phyloP scores from a whole-genome alignment of 2,888 invertebrate genomes.

The Alloscopus bannaensis region DNA sequence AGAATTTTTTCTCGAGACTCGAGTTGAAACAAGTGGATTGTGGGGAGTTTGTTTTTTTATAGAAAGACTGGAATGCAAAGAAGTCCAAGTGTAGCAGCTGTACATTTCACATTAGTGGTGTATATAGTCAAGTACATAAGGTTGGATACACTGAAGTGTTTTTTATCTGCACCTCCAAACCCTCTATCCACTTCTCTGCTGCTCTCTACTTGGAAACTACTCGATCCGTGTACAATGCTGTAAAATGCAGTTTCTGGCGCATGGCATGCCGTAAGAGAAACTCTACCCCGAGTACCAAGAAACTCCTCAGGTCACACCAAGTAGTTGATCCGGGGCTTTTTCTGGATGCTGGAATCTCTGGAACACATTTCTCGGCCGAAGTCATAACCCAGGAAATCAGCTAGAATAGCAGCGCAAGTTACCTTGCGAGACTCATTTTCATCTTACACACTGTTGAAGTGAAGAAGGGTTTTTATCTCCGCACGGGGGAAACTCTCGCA shows the following conservation, averaged over 20 bases:
- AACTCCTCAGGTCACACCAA: slow-evolving; percentile 63
- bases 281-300: slow-evolving; percentile 38
- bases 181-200: slow-evolving; percentile 46
- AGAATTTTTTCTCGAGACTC: slow-evolving; percentile 23
- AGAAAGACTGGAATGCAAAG: slow-evolving; percentile 53
- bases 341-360: slow-evolving; percentile 55
- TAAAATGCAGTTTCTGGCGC: slow-evolving; percentile 63
- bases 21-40: slow-evolving; percentile 49
- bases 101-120: slow-evolving; percentile 11
- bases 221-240: too few relatives aligned
- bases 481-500: neutral
- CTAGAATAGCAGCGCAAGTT: slow-evolving; percentile 12
- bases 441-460: slow-evolving; percentile 13
- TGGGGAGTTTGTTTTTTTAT: slow-evolving; percentile 47
- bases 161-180: slow-evolving; percentile 63
- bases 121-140: slow-evolving; percentile 58
- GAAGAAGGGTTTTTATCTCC: slow-evolving; percentile 12
- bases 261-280: slow-evolving; percentile 61
- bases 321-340: slow-evolving; percentile 54
- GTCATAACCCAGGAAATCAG: slow-evolving; percentile 54
- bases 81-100: slow-evolving; percentile 20
- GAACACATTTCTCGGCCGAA: slow-evolving; percentile 56
- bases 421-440: slow-evolving; percentile 16
- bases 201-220: slow-evolving; percentile 41
- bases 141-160: too few relatives aligned